Conservation (phyloP, 2,888 invertebrate species). For the Pemphredon lugubris region DNA sequence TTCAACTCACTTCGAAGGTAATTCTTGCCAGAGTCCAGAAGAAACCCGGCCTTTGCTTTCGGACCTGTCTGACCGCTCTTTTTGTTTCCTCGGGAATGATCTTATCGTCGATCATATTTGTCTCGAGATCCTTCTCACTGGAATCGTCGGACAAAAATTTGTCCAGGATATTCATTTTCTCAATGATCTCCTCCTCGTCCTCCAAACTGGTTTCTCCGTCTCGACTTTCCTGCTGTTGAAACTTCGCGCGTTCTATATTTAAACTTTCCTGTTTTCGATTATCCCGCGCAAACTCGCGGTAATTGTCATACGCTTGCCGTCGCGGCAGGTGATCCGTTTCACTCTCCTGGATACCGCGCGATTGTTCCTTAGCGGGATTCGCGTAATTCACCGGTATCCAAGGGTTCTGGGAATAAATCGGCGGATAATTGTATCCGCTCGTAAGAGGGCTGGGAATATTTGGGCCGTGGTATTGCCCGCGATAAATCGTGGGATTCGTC, state of each 20-base stretch:
- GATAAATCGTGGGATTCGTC: neutral
- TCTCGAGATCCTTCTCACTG: slow-evolving; percentile 28
- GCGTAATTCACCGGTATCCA: neutral
- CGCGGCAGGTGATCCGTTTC: slow-evolving; percentile 4
- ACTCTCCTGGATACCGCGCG: too few relatives aligned
- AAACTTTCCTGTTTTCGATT: neutral
- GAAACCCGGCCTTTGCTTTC: slow-evolving; percentile 75
- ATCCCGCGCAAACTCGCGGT: neutral
- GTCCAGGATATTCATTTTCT: slow-evolving; percentile 64
- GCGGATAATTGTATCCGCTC: neutral
- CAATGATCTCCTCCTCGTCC: slow-evolving; percentile 45
- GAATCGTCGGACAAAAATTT: slow-evolving; percentile 57
- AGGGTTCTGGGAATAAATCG: neutral
- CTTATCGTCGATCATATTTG: slow-evolving; percentile 62
- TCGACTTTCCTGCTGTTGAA: too few relatives aligned
- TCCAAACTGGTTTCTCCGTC: neutral
- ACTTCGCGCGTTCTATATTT: neutral
- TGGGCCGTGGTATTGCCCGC: neutral
- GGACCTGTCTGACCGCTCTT: slow-evolving; percentile 73
- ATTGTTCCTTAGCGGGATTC: neutral
- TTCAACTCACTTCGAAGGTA: slow-evolving; percentile 76
- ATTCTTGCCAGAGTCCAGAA: slow-evolving; percentile 78
- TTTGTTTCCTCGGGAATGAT: slow-evolving; percentile 73
- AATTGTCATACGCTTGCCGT: neutral
- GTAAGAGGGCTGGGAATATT: neutral